phyloP scores from a whole-genome alignment of 2,797 vertebrate species.

The Psittacula echo region DNA sequence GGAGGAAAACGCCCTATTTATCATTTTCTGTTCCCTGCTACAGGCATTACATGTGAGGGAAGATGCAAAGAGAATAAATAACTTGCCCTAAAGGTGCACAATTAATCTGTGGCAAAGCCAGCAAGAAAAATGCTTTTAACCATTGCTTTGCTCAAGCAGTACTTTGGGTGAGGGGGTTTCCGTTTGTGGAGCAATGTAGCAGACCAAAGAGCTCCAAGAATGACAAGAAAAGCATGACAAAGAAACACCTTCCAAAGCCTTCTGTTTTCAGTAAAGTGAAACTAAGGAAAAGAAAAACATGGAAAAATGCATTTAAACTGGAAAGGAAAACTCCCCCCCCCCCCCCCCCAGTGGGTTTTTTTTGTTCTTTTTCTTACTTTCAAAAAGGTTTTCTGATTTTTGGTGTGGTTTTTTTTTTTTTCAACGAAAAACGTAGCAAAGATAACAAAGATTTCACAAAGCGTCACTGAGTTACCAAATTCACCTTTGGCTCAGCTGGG shows the following conservation, averaged over 20 bases:
- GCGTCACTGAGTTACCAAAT: neutral
- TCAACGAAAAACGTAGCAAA: neutral
- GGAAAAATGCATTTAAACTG: neutral
- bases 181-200: neutral
- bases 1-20: neutral
- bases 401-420: neutral
- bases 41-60: neutral
- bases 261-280: neutral
- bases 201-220: neutral
- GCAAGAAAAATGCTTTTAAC: neutral
- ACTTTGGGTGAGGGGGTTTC: neutral
- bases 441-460: neutral
- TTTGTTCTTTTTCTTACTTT: neutral
- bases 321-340: neutral
- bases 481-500: neutral
- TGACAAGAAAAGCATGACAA: rapidly evolving
- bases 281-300: neutral
- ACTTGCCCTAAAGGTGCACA: neutral
- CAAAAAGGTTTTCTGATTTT: neutral
- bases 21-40: neutral
- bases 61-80: conserved; percentile 8
- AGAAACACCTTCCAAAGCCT: rapidly evolving
- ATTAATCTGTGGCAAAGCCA: neutral
- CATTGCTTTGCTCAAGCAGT: neutral
- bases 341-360: neutral